Evolutionary conservation across 2,888 invertebrate species (phyloP), one percentile per base, ranked within the genome.

Genomic region (Troides helena): DNA sequence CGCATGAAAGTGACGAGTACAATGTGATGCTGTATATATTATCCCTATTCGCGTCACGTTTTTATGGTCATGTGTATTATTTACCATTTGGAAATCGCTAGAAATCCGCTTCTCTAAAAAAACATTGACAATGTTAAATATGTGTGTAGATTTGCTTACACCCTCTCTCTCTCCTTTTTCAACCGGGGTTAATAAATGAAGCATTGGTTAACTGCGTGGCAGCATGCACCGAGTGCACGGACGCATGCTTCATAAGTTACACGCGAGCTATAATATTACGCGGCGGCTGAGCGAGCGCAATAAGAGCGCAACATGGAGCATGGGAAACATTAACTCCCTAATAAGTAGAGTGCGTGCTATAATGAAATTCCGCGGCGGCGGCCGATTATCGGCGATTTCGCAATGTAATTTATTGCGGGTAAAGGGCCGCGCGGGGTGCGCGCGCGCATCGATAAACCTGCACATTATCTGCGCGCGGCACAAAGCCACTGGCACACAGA

Each of bases 341-440:
- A 84, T 85, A 87, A 83, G 81, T 79, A 80, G 79, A 76, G 74
- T 74, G 75, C 71, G 39, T 1, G 77, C 76, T 75, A 80, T 87
- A 89, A 87, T 87, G 88, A 85, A 88, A 88, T 84, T 81, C 75
- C 72, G 78, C 74, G 76, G 39, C 74, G 78, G 80, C 77, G 80
- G 86, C 86, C 88, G 85, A 90, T 90, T 89, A 88, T 88, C 85
- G 84, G 79, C 82, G 86, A 86, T 88, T 86, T 85, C 76, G 80
- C 84, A 77, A 78, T 78, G 81, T 83, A 86, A 88, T 86, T 89
- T 89, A 89, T 85, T 73, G 82, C 82, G 73, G 81, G 81, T 80
- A 80, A 84, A 82, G 81, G 81, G 78, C 81, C 73, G 78, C 80
- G 78, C 76, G 79, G 79, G 82, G 76, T 81, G 83, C 87, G 88